Percentiles rank a stretch among this genome's conserved stretches.
phyloP scores from a whole-genome alignment of 2,113 vertebrate genomes.

The Malaclemys terrapin region DNA sequence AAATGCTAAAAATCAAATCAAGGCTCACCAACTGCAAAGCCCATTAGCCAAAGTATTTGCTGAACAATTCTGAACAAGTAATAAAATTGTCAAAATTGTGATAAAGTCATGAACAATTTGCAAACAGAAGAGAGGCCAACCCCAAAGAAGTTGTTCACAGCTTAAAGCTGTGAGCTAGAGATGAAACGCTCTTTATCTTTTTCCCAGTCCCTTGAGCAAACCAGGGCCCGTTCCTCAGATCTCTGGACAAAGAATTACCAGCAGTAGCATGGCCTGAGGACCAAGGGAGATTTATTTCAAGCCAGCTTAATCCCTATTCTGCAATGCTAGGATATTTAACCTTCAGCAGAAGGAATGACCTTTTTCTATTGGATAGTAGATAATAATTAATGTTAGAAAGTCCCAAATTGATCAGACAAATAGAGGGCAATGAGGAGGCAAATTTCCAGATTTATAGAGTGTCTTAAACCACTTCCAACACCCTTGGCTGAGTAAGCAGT shows the following conservation, averaged over 20 bases:
- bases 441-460: background rate
- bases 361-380: slow-evolving; percentile 1
- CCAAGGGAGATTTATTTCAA: fast-evolving
- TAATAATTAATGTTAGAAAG: slow-evolving; percentile 20
- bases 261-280: background rate
- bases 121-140: fast-evolving
- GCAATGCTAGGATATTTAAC: slow-evolving; percentile 51
- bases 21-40: background rate
- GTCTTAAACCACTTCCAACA: background rate
- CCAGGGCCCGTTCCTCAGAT: background rate
- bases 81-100: fast-evolving
- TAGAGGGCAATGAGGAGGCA: background rate
- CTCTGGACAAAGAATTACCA: background rate
- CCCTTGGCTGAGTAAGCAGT: fast-evolving
- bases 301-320: background rate
- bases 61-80: fast-evolving
- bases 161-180: background rate
- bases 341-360: slow-evolving; percentile 3
- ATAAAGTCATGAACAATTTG: background rate
- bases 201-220: background rate
- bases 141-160: fast-evolving
- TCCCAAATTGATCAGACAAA: background rate
- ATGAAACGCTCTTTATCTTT: background rate
- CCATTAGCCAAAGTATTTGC: fast-evolving
- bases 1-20: fast-evolving